Conservation (phyloP, 2,888 invertebrate species). For the Vannuccia rotundouncinata region DNA sequence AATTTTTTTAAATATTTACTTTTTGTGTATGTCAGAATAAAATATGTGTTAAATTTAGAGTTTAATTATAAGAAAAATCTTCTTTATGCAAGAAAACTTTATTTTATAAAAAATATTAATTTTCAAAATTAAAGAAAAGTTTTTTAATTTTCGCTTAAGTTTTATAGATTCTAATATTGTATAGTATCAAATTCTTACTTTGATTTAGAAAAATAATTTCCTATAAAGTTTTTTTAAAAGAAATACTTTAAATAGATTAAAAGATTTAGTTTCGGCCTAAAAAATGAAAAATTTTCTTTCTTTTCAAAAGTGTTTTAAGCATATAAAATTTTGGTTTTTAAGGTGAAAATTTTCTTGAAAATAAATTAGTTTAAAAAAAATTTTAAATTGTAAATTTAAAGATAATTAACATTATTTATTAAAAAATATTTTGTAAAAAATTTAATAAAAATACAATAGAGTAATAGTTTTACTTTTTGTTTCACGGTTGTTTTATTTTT, state of each 20-base stretch:
- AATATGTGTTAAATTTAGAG: not conserved
- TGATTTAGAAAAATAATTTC: conserved; percentile 2
- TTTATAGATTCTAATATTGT: not conserved
- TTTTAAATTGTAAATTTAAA: not conserved
- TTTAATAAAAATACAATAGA: conserved; percentile 13
- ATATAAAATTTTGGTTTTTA: conserved; percentile 26
- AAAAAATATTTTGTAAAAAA: conserved; percentile 7
- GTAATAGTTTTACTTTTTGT: conserved; percentile 11
- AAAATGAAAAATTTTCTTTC: not conserved
- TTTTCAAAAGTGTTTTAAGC: conserved; percentile 25
- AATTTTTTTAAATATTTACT: not conserved
- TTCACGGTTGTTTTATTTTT: conserved; percentile 22
- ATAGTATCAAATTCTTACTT: not conserved
- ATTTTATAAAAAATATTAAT: conserved; percentile 22
- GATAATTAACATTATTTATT: not conserved
- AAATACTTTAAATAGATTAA: not conserved
- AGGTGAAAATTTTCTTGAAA: conserved; percentile 18
- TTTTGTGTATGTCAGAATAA: not conserved
- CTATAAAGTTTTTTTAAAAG: not conserved
- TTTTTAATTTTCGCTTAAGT: conserved; percentile 1
- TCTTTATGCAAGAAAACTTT: not conserved
- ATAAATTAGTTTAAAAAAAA: not conserved
- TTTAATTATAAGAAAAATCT: conserved; percentile 10
- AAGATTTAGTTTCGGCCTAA: not conserved
- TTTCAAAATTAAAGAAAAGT: conserved; percentile 11